Percentiles rank a stretch among this genome's conserved stretches.
These are phyloP conservation scores for Damaliscus lunatus DNA, from an alignment of 2,113 vertebrate species.

Conservation along the genomic window DNA sequence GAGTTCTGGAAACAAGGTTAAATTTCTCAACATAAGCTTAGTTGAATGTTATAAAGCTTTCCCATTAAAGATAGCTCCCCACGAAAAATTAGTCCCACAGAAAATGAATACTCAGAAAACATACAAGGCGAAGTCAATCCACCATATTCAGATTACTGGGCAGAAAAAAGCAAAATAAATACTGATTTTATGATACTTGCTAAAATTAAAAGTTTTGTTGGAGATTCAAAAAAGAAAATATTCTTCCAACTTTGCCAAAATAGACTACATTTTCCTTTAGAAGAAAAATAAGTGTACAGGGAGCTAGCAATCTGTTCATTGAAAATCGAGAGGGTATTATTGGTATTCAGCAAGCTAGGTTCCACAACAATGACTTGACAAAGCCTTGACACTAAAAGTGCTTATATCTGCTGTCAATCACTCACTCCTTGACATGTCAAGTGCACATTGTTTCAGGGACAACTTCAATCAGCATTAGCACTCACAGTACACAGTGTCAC, in stretches of 20 bases:
- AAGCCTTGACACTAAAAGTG: conserved; percentile 84
- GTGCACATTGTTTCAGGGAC: conserved; percentile 77
- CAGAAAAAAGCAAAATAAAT: conserved; percentile 27
- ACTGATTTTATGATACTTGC: not conserved
- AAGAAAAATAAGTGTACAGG: conserved; percentile 12
- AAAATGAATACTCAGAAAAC: not conserved
- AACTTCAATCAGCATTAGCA: conserved; percentile 78
- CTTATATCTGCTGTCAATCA: conserved; percentile 77
- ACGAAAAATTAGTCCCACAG: not conserved
- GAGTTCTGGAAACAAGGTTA: not conserved
- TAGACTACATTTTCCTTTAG: conserved; percentile 33
- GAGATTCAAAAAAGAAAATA: conserved; percentile 8
- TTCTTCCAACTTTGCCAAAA: conserved; percentile 16
- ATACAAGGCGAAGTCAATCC: not conserved
- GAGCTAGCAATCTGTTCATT: conserved; percentile 34
- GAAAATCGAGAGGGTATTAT: conserved; percentile 66
- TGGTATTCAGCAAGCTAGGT: conserved; percentile 68
- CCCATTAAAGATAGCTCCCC: not conserved
- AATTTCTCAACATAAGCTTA: not conserved
- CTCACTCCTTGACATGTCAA: conserved; percentile 80
- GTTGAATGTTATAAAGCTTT: not conserved
- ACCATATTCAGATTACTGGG: not conserved
- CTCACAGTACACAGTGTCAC: conserved; percentile 71
- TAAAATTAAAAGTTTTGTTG: conserved; percentile 25
- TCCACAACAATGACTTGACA: conserved; percentile 76